phyloP scores from a whole-genome alignment of 1,140 invertebrate genomes.

The silkworm (Bombyx mori) region ASM3026992v2 NC_085116.1:2671501-2672000 shows the following conservation, averaged over 20 bases:
- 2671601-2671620: constrained; percentile 8
- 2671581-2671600: background rate
- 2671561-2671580: constrained; percentile 16
- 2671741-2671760: constrained; percentile 14
- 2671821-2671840: constrained; percentile 33
- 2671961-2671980: constrained; percentile 29
- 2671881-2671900: constrained; percentile 28
- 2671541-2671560: constrained; percentile 14
- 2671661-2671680: no score
- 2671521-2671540: constrained; percentile 4
- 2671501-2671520: background rate
- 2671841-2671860: constrained; percentile 32
- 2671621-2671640: background rate
- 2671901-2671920: constrained; percentile 36
- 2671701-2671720: constrained; percentile 31
- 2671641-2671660: no score
- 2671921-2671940: constrained; percentile 36
- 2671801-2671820: no score
- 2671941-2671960: constrained; percentile 20
- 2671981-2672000: constrained; percentile 11
- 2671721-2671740: constrained; percentile 34
- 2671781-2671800: no score
- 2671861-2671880: constrained; percentile 28
- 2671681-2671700: constrained; percentile 9
- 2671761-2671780: constrained; percentile 9